Evolutionary conservation across 2,113 vertebrate species (phyloP).

Genomic region (Puffinus mauretanicus): DNA sequence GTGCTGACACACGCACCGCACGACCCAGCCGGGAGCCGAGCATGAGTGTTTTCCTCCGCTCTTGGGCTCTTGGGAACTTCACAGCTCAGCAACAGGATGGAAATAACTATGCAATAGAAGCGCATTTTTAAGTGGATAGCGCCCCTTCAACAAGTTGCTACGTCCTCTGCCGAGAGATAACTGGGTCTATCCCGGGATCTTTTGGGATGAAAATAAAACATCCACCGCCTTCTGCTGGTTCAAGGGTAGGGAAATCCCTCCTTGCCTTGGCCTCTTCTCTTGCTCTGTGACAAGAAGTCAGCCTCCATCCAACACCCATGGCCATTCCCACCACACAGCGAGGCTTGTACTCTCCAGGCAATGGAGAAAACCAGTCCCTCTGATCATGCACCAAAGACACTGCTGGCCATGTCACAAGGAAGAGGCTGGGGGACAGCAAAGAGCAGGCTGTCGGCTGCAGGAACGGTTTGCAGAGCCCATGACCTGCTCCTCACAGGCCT

Average conservation of each 20-base stretch:
- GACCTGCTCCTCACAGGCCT: not conserved
- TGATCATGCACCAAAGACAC: not conserved
- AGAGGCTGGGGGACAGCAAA: not conserved
- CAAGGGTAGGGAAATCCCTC: not conserved
- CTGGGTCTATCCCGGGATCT: not conserved
- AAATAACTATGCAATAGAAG: not conserved
- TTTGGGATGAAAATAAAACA: not conserved
- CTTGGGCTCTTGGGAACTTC: not conserved
- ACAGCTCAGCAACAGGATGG: not conserved
- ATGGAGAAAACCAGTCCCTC: not conserved
- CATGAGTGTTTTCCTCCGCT: not conserved
- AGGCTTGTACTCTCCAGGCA: not conserved
- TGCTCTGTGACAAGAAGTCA: not conserved
- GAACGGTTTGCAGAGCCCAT: not conserved
- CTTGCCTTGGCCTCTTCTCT: not conserved
- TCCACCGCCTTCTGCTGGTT: not conserved
- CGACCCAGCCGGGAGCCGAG: rapidly evolving
- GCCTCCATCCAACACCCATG: not conserved
- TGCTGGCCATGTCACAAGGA: not conserved
- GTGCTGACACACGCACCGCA: not conserved
- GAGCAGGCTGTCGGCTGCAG: not conserved
- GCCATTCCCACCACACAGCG: not conserved
- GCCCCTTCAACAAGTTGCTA: not conserved
- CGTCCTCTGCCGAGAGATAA: not conserved
- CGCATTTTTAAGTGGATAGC: not conserved